Percentiles rank a stretch among this genome's conserved stretches.
Conservation (phyloP, 30 jellyfish, hydroid and myxozoan genomes). For the Hydractinia echinata region DNA sequence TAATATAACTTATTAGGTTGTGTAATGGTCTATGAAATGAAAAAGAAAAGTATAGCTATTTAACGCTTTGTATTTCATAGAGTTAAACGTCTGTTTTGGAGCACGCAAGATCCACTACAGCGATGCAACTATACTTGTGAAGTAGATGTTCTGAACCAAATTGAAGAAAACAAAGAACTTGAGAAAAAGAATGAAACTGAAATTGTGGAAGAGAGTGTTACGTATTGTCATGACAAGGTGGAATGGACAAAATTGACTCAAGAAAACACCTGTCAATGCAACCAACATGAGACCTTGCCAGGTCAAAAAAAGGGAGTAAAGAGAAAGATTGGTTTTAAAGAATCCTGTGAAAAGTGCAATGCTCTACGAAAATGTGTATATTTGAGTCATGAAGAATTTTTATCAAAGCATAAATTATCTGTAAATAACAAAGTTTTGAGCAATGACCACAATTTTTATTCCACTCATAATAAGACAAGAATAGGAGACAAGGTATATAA, state of each 20-base stretch:
- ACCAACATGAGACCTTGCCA: background rate
- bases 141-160: background rate
- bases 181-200: background rate
- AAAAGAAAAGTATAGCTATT: no score
- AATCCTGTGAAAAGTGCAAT: background rate
- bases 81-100: slow-evolving; percentile 71
- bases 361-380: background rate
- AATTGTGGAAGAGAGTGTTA: background rate
- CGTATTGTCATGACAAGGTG: slow-evolving; percentile 19
- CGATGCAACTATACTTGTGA: slow-evolving; percentile 58
- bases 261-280: background rate
- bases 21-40: no score
- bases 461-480: background rate
- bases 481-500: no score
- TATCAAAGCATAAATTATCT: background rate
- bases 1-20: background rate
- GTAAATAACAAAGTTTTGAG: background rate
- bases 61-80: slow-evolving; percentile 23
- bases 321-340: slow-evolving; percentile 19
- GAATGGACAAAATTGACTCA: background rate
- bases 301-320: slow-evolving; percentile 15
- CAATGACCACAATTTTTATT: background rate
- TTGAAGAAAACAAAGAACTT: background rate
- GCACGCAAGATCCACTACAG: slow-evolving; percentile 56
- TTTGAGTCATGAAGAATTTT: background rate